phyloP scores from a whole-genome alignment of 2,888 invertebrate species.

The Mantis religiosa region DNA sequence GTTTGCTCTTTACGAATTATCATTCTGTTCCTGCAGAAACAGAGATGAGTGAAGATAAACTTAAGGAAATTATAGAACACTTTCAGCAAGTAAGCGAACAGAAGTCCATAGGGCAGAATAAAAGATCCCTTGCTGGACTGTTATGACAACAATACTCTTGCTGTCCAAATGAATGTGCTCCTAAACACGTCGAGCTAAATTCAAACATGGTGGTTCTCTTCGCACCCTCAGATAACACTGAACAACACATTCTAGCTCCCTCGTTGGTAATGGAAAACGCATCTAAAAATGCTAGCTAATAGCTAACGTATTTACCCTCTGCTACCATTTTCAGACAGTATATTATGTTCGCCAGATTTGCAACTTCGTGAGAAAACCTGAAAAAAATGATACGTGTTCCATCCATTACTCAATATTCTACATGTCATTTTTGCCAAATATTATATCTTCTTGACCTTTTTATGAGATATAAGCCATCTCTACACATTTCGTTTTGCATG shows the following conservation, averaged over 20 bases:
- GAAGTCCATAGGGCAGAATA: background rate
- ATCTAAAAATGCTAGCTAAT: background rate
- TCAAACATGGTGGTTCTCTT: background rate
- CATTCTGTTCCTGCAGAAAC: too few species aligned
- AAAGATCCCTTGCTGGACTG: background rate
- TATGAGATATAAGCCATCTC: too few species aligned
- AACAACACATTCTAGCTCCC: background rate
- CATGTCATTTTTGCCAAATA: too few species aligned
- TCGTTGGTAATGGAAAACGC: background rate
- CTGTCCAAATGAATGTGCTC: background rate
- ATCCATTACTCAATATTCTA: too few species aligned
- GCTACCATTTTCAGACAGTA: background rate
- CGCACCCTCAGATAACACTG: background rate
- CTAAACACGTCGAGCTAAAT: background rate
- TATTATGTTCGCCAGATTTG: background rate
- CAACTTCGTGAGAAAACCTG: too few species aligned
- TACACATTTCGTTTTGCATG: too few species aligned
- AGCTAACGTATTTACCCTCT: background rate
- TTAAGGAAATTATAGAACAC: background rate
- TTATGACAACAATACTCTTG: background rate
- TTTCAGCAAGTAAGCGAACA: background rate
- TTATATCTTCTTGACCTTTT: too few species aligned
- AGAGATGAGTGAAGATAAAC: too few species aligned
- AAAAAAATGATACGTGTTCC: too few species aligned
- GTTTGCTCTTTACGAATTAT: too few species aligned